Conservation (phyloP, 2,797 vertebrate genomes). For the Gouania willdenowi region DNA sequence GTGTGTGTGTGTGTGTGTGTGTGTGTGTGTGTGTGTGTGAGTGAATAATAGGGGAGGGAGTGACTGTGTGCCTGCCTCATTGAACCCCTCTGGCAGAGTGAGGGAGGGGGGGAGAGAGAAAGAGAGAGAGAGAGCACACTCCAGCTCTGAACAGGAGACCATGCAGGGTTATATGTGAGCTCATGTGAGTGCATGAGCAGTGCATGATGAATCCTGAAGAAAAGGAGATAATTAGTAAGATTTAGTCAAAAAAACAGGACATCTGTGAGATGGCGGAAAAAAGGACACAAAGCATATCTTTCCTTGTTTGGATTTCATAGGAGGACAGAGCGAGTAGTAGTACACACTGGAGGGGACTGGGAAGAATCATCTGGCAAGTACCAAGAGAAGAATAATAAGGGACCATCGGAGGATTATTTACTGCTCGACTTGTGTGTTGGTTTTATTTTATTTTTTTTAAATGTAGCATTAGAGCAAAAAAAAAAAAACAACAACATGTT, state of each 20-base stretch:
- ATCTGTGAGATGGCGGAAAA: constrained; percentile 37
- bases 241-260: constrained; percentile 36
- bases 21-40: constrained; percentile 22
- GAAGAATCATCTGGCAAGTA: constrained; percentile 24
- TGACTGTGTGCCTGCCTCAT: constrained; percentile 63
- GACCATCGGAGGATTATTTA: constrained; percentile 24
- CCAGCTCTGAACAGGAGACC: constrained; percentile 33
- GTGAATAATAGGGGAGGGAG: no score
- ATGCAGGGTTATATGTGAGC: constrained; percentile 49
- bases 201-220: constrained; percentile 59
- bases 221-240: constrained; percentile 49
- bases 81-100: constrained; percentile 64
- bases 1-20: constrained; percentile 7
- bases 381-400: constrained; percentile 6
- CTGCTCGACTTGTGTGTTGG: no score
- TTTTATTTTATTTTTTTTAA: no score
- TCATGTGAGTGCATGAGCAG: constrained; percentile 57
- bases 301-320: constrained; percentile 32
- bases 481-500: no score
- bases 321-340: constrained; percentile 8
- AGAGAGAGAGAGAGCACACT: constrained; percentile 27
- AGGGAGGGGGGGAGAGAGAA: constrained; percentile 39
- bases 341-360: constrained; percentile 7
- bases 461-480: constrained; percentile 15
- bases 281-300: constrained; percentile 21